These are phyloP conservation scores for Lutjanus erythropterus DNA, from an alignment of 2,113 vertebrate species.

Conservation along the genomic window DNA sequence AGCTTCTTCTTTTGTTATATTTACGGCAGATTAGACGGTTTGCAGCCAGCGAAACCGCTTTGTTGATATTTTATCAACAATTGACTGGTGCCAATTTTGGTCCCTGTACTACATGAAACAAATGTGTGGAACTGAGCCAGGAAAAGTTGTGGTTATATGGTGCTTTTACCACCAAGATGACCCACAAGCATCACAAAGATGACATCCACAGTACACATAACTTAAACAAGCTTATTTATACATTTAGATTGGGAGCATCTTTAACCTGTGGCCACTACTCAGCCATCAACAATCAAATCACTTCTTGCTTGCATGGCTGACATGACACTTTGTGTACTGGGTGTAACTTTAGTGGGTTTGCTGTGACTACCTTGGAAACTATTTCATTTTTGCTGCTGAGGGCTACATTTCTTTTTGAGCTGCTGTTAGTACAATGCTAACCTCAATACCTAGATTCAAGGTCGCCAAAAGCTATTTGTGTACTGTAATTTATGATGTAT, in stretches of 20 bases:
- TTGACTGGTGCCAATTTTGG: no score
- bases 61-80: no score
- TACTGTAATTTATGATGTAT: neutral
- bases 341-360: conserved; percentile 22
- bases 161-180: neutral
- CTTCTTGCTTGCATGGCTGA: conserved; percentile 11
- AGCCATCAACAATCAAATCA: conserved; percentile 2
- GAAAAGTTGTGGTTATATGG: neutral
- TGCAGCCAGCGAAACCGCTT: no score
- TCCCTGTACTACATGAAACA: neutral
- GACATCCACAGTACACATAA: neutral
- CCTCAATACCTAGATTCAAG: neutral
- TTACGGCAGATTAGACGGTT: no score
- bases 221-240: neutral
- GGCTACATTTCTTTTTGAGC: neutral
- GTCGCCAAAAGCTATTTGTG: neutral
- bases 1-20: no score
- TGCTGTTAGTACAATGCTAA: neutral
- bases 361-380: neutral
- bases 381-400: conserved; percentile 11
- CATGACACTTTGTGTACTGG: neutral
- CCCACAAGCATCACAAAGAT: neutral
- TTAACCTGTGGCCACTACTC: neutral
- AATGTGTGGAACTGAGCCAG: neutral
- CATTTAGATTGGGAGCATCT: neutral